These are phyloP conservation scores for Leucophora obtusa DNA, from an alignment of 2,888 invertebrate species.

Conservation along the genomic window DNA sequence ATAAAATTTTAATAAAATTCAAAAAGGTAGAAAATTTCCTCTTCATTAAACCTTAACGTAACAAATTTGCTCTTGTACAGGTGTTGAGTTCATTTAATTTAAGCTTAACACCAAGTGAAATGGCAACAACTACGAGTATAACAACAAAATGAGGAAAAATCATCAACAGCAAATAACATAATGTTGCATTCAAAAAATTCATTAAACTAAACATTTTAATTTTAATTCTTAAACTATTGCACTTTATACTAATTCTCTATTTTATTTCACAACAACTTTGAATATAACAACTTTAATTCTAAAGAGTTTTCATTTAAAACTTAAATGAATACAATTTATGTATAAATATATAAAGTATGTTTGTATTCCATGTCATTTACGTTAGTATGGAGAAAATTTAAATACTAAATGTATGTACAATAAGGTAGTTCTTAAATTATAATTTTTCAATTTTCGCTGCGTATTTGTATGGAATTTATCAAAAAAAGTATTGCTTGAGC, in stretches of 20 bases:
- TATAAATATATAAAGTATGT: neutral
- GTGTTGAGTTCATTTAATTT: slow-evolving; percentile 54
- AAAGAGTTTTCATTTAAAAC: slow-evolving; percentile 12
- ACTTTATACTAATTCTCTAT: slow-evolving; percentile 17
- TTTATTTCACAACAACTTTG: too few relatives aligned
- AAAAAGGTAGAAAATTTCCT: slow-evolving; percentile 31
- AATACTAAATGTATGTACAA: neutral
- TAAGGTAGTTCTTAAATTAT: too few relatives aligned
- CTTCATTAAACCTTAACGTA: slow-evolving; percentile 53
- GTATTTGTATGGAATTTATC: too few relatives aligned
- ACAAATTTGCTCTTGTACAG: slow-evolving; percentile 33
- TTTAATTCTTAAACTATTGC: slow-evolving; percentile 35
- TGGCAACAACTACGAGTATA: neutral
- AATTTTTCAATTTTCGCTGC: too few relatives aligned
- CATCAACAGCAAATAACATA: neutral
- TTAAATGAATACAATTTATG: slow-evolving; percentile 6
- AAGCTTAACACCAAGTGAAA: slow-evolving; percentile 36
- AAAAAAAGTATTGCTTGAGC: too few relatives aligned
- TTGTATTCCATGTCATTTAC: neutral
- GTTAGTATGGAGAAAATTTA: slow-evolving; percentile 14
- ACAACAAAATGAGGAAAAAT: slow-evolving; percentile 5
- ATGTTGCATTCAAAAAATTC: slow-evolving; percentile 30
- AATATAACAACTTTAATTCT: neutral
- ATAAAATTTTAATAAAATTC: slow-evolving; percentile 13
- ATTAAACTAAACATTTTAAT: slow-evolving; percentile 51